Evolutionary conservation across 2,888 invertebrate genomes (phyloP).

Genomic region (Dorcus parallelipipedus): DNA sequence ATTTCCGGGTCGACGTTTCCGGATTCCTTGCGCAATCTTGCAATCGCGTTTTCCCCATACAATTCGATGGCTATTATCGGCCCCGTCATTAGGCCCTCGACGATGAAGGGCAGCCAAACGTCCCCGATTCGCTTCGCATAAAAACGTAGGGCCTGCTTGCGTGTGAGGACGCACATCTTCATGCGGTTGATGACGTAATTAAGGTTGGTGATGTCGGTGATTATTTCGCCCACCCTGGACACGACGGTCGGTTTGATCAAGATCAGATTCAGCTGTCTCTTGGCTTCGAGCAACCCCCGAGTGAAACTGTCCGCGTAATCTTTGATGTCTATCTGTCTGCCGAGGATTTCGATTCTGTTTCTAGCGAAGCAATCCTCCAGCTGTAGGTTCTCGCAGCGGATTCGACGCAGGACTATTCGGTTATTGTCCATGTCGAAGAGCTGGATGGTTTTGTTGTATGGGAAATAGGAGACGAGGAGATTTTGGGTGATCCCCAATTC

Average conservation of each 20-base stretch:
- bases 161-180: conserved; percentile 66
- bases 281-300: conserved; percentile 58
- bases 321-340: conserved; percentile 68
- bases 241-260: conserved; percentile 74
- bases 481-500: conserved; percentile 70
- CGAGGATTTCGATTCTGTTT: conserved; percentile 68
- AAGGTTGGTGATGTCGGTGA: conserved; percentile 62
- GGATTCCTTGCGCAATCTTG: conserved; percentile 56
- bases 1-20: conserved; percentile 62
- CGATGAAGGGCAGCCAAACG: conserved; percentile 60
- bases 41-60: conserved; percentile 67
- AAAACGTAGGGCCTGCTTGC: conserved; percentile 64
- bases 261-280: conserved; percentile 69
- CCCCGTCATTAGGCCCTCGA: conserved; percentile 65
- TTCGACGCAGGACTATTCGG: conserved; percentile 56
- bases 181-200: conserved; percentile 63
- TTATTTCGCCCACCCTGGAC: conserved; percentile 68
- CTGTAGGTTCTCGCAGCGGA: conserved; percentile 63
- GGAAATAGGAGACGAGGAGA: conserved; percentile 75
- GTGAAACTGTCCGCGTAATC: conserved; percentile 72
- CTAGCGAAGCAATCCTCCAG: conserved; percentile 71
- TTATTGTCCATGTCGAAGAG: conserved; percentile 50
- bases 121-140: conserved; percentile 58
- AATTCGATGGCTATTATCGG: conserved; percentile 70
- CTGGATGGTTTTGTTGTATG: conserved; percentile 75